Conservation (phyloP, 2,888 invertebrate genomes). For the Chymomyza amoena region DNA sequence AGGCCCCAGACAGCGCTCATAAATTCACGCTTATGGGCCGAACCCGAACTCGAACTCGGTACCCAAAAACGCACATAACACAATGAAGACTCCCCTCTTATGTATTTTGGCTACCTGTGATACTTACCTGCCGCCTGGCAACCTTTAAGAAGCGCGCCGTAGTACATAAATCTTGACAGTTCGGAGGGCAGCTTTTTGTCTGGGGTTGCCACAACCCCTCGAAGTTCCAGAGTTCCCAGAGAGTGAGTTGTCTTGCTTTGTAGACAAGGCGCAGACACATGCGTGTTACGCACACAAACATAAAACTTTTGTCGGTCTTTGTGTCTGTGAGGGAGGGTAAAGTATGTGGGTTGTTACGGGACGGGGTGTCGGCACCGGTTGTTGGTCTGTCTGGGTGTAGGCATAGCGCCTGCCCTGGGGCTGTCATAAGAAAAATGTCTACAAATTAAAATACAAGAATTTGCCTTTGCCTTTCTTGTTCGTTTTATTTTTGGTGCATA, state of each 20-base stretch:
- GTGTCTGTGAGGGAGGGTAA: constrained; percentile 43
- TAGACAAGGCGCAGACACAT: constrained; percentile 66
- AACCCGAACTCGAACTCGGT: neutral
- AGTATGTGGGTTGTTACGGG: constrained; percentile 36
- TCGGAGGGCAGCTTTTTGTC: constrained; percentile 17
- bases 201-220: constrained; percentile 5
- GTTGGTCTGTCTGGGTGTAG: constrained; percentile 11
- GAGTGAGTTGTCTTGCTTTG: constrained; percentile 22
- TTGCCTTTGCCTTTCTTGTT: neutral
- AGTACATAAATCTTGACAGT: constrained; percentile 63
- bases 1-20: constrained; percentile 37
- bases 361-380: constrained; percentile 11
- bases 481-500: no score
- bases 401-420: constrained; percentile 24
- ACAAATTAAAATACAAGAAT: constrained; percentile 48
- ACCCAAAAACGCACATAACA: no score
- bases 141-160: constrained; percentile 56
- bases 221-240: no score
- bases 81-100: no score
- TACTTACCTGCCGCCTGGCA: constrained; percentile 30
- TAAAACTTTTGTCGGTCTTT: constrained; percentile 33
- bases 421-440: constrained; percentile 50
- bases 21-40: constrained; percentile 50
- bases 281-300: constrained; percentile 42
- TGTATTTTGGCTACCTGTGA: neutral